Conservation (phyloP, 2,113 vertebrate species). For the Anoplopoma fimbria region DNA sequence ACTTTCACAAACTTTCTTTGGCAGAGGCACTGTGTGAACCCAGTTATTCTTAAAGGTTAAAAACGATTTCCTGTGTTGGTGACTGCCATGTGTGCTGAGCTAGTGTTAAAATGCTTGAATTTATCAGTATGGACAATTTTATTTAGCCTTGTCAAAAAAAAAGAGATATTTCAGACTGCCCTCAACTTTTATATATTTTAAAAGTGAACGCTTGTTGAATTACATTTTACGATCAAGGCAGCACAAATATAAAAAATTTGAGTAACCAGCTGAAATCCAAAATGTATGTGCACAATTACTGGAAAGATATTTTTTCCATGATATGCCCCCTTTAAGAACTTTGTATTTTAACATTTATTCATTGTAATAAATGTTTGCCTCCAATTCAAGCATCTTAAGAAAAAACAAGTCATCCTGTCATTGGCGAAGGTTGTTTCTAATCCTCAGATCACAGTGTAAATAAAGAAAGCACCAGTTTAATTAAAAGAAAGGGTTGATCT, state of each 20-base stretch:
- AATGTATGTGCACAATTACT: neutral
- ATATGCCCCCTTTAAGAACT: neutral
- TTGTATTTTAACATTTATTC: neutral
- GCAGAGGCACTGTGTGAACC: constrained; percentile 68
- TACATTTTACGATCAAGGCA: neutral
- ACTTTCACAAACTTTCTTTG: neutral
- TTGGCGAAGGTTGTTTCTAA: neutral
- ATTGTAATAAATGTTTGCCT: neutral
- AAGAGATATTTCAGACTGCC: neutral
- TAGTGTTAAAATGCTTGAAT: neutral
- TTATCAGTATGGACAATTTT: neutral
- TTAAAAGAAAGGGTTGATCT: constrained; percentile 28
- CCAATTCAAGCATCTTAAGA: neutral
- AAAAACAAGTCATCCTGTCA: neutral
- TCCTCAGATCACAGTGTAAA: constrained; percentile 20
- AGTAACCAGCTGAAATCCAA: neutral
- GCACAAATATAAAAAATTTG: neutral
- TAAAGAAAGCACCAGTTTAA: constrained; percentile 60
- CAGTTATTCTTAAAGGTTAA: constrained; percentile 3
- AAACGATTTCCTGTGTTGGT: neutral
- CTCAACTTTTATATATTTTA: neutral
- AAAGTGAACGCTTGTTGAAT: neutral
- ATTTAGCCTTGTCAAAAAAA: neutral
- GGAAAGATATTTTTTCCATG: neutral
- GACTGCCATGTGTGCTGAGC: neutral